These are phyloP conservation scores for Brachionus asplanchnoidis DNA, from an alignment of 1,140 invertebrate genomes.

Conservation along the genomic window DNA sequence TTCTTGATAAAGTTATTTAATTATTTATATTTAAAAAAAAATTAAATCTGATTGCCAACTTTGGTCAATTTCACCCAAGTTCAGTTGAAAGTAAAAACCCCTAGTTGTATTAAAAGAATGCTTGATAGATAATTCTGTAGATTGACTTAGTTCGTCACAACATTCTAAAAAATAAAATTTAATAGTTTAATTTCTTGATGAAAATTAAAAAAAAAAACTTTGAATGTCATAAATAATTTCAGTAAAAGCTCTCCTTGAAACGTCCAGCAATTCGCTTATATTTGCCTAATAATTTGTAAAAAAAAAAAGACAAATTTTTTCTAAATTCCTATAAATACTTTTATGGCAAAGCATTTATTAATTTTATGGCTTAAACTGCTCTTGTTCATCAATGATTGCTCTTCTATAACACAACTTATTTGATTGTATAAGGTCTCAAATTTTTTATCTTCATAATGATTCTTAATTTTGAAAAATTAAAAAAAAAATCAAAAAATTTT, in stretches of 20 bases:
- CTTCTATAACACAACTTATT: conserved; percentile 1
- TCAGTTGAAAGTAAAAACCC: conserved; percentile 30
- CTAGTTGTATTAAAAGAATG: not conserved
- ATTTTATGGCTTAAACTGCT: not conserved
- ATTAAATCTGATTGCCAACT: not conserved
- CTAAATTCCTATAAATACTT: not conserved
- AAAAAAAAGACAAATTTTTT: not conserved
- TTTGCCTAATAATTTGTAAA: not conserved
- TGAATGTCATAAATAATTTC: conserved; percentile 19
- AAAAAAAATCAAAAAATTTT: not conserved
- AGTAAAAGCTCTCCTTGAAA: not conserved
- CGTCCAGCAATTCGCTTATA: not conserved
- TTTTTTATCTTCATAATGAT: not conserved
- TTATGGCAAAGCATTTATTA: conserved; percentile 21
- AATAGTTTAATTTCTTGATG: not conserved
- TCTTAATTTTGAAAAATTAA: not conserved
- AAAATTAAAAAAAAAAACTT: not conserved
- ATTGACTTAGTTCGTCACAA: not conserved
- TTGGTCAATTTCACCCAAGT: not conserved
- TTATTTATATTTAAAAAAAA: not conserved
- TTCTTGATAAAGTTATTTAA: not conserved
- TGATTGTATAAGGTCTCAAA: not conserved
- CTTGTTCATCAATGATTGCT: not conserved
- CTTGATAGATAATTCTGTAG: not conserved
- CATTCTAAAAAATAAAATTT: not conserved